Conservation (phyloP, 2,888 invertebrate species). For the Syrphus vitripennis region DNA sequence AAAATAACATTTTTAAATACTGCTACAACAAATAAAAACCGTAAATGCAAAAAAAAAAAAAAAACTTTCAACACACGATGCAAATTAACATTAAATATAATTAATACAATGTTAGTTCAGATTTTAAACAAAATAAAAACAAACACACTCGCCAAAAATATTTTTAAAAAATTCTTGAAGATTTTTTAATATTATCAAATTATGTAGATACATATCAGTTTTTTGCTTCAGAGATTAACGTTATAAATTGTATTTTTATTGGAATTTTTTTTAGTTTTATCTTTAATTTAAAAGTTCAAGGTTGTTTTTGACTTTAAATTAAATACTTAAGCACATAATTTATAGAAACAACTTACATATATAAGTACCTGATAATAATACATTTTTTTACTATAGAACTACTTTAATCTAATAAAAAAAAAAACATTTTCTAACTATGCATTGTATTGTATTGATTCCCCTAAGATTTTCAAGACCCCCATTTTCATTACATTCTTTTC, state of each 20-base stretch:
- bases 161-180: background rate
- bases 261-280: background rate
- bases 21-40: background rate
- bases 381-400: too few relatives aligned
- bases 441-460: too few relatives aligned
- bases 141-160: background rate
- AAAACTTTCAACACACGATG: constrained; percentile 25
- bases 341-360: too few relatives aligned
- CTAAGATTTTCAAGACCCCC: too few relatives aligned
- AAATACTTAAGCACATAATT: too few relatives aligned
- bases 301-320: too few relatives aligned
- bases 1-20: background rate
- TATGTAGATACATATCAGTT: background rate
- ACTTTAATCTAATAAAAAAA: too few relatives aligned
- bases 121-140: background rate
- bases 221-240: background rate
- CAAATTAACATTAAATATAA: background rate
- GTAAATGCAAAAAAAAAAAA: constrained; percentile 1
- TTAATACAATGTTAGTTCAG: constrained; percentile 32
- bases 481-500: too few relatives aligned
- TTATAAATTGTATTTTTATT: background rate
- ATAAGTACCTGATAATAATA: too few relatives aligned
- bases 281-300: background rate
- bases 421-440: too few relatives aligned
- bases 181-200: background rate